Conservation (phyloP, 30 jellyfish, hydroid and myxozoan genomes). For the Hydra vulgaris region DNA sequence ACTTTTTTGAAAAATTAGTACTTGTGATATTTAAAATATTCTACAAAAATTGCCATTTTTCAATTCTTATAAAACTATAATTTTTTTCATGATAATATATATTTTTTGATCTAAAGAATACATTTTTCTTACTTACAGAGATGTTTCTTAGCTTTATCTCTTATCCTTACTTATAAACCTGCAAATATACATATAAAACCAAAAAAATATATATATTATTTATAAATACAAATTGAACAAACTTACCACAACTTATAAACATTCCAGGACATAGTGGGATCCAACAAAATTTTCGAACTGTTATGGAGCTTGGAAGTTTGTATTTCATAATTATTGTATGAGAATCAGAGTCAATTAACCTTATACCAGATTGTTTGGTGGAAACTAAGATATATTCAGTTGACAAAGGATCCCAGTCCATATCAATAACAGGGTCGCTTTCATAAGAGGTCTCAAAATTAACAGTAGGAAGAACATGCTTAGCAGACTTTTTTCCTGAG, state of each 20-base stretch:
- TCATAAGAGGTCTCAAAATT: slow-evolving; percentile 26
- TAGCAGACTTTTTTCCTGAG: slow-evolving; percentile 44
- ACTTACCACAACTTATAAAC: slow-evolving; percentile 77
- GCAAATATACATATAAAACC: no score
- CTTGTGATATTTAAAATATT: no score
- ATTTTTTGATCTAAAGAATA: no score
- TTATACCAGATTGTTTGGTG: slow-evolving; percentile 33
- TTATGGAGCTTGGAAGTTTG: slow-evolving; percentile 58
- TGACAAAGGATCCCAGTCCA: slow-evolving; percentile 68
- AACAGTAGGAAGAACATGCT: slow-evolving; percentile 41
- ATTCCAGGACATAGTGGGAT: slow-evolving; percentile 58
- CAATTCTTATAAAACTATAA: no score
- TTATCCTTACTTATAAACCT: no score
- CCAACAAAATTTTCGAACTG: slow-evolving; percentile 60
- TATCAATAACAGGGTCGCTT: slow-evolving; percentile 38
- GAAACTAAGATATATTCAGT: slow-evolving; percentile 44
- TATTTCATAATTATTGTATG: slow-evolving; percentile 28
- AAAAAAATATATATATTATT: no score
- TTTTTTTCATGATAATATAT: no score
- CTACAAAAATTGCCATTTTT: no score
- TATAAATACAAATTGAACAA: no score
- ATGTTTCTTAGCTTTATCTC: no score
- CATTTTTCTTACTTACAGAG: no score
- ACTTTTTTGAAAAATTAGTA: no score
- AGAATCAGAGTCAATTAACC: slow-evolving; percentile 49